Evolutionary conservation across 2,797 vertebrate species (phyloP).

Genomic region (Pristis pectinata): DNA sequence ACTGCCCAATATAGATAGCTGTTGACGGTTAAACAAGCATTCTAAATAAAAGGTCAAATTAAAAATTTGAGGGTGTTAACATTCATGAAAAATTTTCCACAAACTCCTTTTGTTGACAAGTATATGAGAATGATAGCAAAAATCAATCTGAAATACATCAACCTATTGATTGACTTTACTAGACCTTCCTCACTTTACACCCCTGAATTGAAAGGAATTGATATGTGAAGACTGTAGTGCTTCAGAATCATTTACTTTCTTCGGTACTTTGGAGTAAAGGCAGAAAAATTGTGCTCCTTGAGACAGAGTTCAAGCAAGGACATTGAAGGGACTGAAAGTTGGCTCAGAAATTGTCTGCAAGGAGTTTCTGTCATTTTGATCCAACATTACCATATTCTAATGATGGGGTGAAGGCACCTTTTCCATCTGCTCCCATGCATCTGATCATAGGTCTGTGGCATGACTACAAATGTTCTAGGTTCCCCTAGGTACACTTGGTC

Average conservation of each 20-base stretch:
- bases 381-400: not conserved
- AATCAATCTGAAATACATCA: not conserved
- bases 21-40: not conserved
- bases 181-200: not conserved
- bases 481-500: not conserved
- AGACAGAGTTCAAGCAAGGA: not conserved
- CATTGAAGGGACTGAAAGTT: not conserved
- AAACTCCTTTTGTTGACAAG: too few species aligned
- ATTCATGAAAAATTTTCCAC: not conserved
- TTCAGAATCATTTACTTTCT: not conserved
- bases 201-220: not conserved
- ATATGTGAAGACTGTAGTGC: not conserved
- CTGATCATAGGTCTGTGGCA: not conserved
- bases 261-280: not conserved
- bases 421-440: not conserved
- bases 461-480: not conserved
- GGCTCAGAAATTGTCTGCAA: not conserved
- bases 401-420: not conserved
- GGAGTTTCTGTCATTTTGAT: not conserved
- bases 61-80: not conserved
- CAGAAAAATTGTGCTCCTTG: not conserved
- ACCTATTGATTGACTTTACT: not conserved
- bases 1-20: not conserved
- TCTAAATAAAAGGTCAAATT: not conserved
- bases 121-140: not conserved